Conservation (phyloP, 2,888 invertebrate species). For the Torymus auratus region DNA sequence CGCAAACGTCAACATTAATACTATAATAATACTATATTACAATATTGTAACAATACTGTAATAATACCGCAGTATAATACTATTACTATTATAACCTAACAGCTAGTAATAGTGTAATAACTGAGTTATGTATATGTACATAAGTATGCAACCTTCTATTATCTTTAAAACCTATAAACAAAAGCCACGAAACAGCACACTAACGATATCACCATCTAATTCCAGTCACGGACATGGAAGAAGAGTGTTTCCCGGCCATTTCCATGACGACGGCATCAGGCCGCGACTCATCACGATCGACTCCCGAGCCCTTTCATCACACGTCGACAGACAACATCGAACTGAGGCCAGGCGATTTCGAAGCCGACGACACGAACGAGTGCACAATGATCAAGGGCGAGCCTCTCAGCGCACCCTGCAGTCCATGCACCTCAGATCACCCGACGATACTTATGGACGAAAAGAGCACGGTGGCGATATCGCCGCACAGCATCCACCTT, state of each 20-base stretch:
- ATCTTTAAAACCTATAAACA: too few species aligned
- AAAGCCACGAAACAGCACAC: too few species aligned
- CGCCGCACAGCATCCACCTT: conserved; percentile 70
- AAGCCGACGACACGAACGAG: not conserved
- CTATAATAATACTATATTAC: too few species aligned
- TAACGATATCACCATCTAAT: not conserved
- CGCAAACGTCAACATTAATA: too few species aligned
- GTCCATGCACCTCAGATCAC: conserved; percentile 83
- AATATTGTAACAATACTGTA: too few species aligned
- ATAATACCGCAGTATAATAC: too few species aligned
- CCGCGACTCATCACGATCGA: conserved; percentile 62
- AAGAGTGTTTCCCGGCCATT: conserved; percentile 91
- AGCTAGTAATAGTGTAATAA: too few species aligned
- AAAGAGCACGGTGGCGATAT: conserved; percentile 67
- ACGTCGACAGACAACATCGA: conserved; percentile 14
- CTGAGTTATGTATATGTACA: too few species aligned
- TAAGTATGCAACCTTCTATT: too few species aligned
- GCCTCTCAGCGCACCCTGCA: conserved; percentile 85
- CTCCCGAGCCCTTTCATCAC: conserved; percentile 50
- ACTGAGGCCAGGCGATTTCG: conserved; percentile 38
- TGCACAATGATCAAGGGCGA: conserved; percentile 84
- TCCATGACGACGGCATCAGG: conserved; percentile 82
- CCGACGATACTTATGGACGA: conserved; percentile 77
- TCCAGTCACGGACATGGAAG: conserved; percentile 86
- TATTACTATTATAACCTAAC: too few species aligned